Evolutionary conservation across 2,888 invertebrate genomes (phyloP), one percentile per base, ranked within the genome.

Genomic region (Pycnomerus fuliginosus): DNA sequence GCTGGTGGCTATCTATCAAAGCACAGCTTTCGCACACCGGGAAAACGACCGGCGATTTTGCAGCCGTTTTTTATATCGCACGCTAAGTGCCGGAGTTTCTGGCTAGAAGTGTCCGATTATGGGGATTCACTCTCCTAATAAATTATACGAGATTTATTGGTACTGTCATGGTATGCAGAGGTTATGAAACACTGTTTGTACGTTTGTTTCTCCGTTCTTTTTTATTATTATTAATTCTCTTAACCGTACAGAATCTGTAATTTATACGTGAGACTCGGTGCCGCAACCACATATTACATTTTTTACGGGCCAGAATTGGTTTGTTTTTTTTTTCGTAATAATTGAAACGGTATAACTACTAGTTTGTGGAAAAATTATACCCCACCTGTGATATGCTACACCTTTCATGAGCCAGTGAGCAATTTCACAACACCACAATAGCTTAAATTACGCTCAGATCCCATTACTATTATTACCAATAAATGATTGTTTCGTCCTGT

Each of bases 1-100:
- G 49, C 58, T 54, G 62, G 62, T 64, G 67, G 64, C 61, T 66
- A 68, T 68, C 66, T 64, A 64, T 68, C 68, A 67, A 60, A 62
- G 61, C 58, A 59, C 46, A 38, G 32, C 33, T 36, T 42, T 24
- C 29, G 25, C 44, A 25, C 31, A 48, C 37, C 36, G 39, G 41
- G 34, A 39, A 28, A 44, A 23, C 29, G 34, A 33, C 17, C 34
- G 38, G 47, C 62, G 61, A 61, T 61, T 57, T 58, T 55, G 59
- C 55, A 44, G 58, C 53, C 56, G 56, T 51, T 61, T 62, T 61
- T 61, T 62, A 57, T 55, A 58, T 55, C 29, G 44, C 44, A 39
- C 34, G 35, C 16, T 43, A 46, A 39, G 44, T 45, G 50, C 44
- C 36, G 48, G 45, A 49, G 36, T 41, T 38, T 48, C 46, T 35